Conservation (phyloP, 1,140 invertebrate genomes). For the Thaumatotibia leucotreta region DNA sequence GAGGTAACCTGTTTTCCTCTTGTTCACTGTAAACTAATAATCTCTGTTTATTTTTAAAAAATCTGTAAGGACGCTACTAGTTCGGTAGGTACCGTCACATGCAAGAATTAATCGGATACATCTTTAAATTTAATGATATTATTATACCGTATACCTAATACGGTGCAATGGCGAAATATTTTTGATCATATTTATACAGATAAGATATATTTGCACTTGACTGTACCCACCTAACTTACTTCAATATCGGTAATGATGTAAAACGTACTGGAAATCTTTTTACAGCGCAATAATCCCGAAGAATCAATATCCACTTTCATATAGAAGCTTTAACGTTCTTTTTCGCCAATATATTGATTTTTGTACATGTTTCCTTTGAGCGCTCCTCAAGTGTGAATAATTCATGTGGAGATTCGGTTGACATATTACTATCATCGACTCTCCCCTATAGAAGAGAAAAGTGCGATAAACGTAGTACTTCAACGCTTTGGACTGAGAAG, state of each 20-base stretch:
- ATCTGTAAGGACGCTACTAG: too few species aligned
- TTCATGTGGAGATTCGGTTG: slow-evolving; percentile 38
- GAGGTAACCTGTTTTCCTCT: neutral
- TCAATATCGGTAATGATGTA: too few species aligned
- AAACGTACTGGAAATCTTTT: too few species aligned
- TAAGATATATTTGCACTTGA: too few species aligned
- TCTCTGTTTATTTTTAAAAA: neutral
- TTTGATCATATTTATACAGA: too few species aligned
- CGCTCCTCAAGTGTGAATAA: slow-evolving; percentile 39
- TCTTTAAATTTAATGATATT: too few species aligned
- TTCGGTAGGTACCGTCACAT: too few species aligned
- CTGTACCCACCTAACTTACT: too few species aligned
- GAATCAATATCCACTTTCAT: neutral
- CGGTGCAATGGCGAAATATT: too few species aligned
- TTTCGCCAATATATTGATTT: slow-evolving; percentile 33
- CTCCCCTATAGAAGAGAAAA: slow-evolving; percentile 36
- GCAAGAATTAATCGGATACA: neutral
- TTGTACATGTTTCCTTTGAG: slow-evolving; percentile 30
- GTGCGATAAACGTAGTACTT: slow-evolving; percentile 18
- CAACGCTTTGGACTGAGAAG: slow-evolving; percentile 20
- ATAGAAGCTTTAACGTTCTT: neutral
- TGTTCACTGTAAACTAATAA: slow-evolving; percentile 28
- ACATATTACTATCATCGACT: slow-evolving; percentile 39
- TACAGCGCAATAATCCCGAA: neutral
- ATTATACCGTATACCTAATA: too few species aligned